A percentile compares a stretch with the other conserved stretches of the same genome.
Conservation (phyloP, 2,888 invertebrate genomes). For the Biston stratarius region DNA sequence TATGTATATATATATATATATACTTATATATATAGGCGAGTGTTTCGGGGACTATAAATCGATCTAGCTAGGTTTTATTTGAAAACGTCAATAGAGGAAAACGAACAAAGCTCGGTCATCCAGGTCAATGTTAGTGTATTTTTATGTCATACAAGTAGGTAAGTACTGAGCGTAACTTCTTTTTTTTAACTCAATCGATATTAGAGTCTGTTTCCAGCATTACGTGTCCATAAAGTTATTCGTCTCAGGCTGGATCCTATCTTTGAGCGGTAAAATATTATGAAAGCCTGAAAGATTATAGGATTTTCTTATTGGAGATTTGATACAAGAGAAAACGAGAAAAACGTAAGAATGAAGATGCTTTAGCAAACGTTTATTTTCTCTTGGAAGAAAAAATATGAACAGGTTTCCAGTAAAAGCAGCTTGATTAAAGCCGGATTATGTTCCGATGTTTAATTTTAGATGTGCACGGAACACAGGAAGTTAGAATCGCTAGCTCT, state of each 20-base stretch:
- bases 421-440: slow-evolving; percentile 2
- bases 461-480: not conserved
- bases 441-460: not conserved
- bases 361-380: slow-evolving; percentile 7
- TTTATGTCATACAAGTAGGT: no score
- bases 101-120: no score
- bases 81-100: no score
- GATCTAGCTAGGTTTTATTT: no score
- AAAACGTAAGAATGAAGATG: slow-evolving; percentile 8
- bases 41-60: no score
- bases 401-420: not conserved
- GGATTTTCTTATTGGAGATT: slow-evolving; percentile 20
- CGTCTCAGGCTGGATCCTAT: not conserved
- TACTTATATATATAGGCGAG: no score
- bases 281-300: slow-evolving; percentile 15
- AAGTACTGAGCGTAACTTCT: no score
- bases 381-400: not conserved
- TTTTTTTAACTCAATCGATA: no score
- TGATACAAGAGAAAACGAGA: slow-evolving; percentile 13
- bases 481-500: no score
- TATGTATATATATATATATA: no score
- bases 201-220: not conserved
- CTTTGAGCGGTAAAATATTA: slow-evolving; percentile 16
- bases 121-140: no score
- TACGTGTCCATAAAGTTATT: not conserved